Evolutionary conservation across 2,888 invertebrate genomes (phyloP).

Genomic region (Epistrophe grossulariae): DNA sequence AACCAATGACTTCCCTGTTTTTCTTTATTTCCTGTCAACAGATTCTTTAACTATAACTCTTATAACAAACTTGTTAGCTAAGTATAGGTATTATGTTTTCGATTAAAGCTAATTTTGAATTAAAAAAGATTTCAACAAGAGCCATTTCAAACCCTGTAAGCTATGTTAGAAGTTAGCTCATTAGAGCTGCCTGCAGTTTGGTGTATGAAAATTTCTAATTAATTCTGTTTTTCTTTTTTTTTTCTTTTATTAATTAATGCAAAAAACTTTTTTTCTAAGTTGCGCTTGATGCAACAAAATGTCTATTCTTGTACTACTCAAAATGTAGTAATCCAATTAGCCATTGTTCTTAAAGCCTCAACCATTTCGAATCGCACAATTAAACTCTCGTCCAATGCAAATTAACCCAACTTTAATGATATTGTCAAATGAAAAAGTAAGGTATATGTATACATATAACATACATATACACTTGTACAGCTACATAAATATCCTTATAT

Average conservation of each 20-base stretch:
- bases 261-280: neutral
- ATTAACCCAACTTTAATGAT: conserved; percentile 25
- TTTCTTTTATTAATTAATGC: neutral
- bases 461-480: neutral
- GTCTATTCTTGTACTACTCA: conserved; percentile 4
- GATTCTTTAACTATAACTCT: neutral
- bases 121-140: neutral
- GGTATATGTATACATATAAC: too few relatives aligned
- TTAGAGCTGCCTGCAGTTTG: neutral
- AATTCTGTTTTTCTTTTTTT: neutral
- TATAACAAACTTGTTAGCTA: neutral
- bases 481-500: conserved; percentile 18
- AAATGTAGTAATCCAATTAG: conserved; percentile 27
- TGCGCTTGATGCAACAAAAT: neutral
- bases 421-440: conserved; percentile 10
- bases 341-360: conserved; percentile 20
- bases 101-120: neutral
- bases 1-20: neutral
- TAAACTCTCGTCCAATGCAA: conserved; percentile 33
- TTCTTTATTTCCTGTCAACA: neutral
- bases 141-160: neutral
- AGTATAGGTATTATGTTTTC: neutral
- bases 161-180: neutral
- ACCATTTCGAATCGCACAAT: conserved; percentile 8
- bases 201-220: neutral